Conservation (phyloP, 2,113 vertebrate genomes). For the Nannobrachium achirus region DNA sequence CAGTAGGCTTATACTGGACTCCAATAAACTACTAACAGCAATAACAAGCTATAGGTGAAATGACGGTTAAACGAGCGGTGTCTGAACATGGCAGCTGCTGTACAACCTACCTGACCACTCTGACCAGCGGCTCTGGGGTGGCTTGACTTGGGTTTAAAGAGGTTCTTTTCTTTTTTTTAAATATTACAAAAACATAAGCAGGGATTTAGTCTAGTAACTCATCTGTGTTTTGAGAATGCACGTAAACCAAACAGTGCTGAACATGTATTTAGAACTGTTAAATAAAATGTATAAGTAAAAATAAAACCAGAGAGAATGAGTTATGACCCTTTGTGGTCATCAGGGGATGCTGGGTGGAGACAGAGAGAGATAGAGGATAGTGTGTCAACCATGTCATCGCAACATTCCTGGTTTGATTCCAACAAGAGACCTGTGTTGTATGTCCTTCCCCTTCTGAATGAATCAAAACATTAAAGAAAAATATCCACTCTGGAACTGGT, state of each 20-base stretch:
- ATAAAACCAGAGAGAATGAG: not conserved
- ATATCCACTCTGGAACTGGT: conserved; percentile 38
- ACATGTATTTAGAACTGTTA: not conserved
- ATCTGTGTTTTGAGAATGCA: not conserved
- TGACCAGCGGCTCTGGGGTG: too few relatives aligned
- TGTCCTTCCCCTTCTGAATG: too few relatives aligned
- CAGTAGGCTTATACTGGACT: conserved; percentile 1
- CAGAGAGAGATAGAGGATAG: not conserved
- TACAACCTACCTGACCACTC: too few relatives aligned
- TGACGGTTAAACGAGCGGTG: not conserved
- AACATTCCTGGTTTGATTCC: too few relatives aligned
- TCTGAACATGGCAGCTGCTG: too few relatives aligned
- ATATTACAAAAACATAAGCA: too few relatives aligned
- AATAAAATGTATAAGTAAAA: not conserved
- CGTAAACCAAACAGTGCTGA: not conserved
- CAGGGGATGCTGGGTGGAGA: not conserved
- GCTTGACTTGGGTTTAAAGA: too few relatives aligned
- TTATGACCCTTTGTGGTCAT: conserved; percentile 22
- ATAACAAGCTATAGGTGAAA: conserved; percentile 39
- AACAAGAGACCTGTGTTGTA: too few relatives aligned
- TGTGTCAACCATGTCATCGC: too few relatives aligned
- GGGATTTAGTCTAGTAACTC: conserved; percentile 24
- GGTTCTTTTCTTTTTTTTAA: too few relatives aligned
- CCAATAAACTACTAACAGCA: conserved; percentile 42
- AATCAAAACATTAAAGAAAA: conserved; percentile 25